These are phyloP conservation scores for Nemopilema nomurai DNA, from an alignment of 30 jellyfish, hydroid and myxozoan species.

Conservation along the genomic window DNA sequence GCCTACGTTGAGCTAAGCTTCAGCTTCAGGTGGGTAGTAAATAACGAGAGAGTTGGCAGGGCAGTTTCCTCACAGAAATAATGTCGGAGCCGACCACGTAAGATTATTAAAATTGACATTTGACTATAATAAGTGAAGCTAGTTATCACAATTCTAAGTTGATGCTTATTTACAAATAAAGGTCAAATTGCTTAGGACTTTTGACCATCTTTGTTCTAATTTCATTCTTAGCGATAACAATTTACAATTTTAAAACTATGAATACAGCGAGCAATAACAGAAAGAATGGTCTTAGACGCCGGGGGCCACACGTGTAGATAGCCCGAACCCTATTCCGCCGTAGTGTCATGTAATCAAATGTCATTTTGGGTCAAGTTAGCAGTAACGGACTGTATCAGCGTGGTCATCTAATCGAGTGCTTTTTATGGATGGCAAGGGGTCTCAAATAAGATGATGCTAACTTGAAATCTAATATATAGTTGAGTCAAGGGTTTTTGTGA, in stretches of 20 bases:
- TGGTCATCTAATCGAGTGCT: no score
- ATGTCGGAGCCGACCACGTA: not conserved
- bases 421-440: no score
- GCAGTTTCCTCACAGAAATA: not conserved
- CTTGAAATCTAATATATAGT: no score
- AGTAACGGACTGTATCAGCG: no score
- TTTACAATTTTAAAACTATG: not conserved
- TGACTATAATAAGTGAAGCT: constrained; percentile 29
- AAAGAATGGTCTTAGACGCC: not conserved
- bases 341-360: not conserved
- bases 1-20: no score
- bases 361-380: no score
- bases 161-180: constrained; percentile 41
- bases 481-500: not conserved
- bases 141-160: constrained; percentile 39
- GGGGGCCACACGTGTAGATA: not conserved
- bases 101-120: not conserved
- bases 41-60: not conserved
- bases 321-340: not conserved
- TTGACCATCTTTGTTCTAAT: not conserved
- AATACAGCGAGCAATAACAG: not conserved
- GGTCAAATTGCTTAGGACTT: constrained; percentile 22
- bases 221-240: not conserved
- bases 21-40: not conserved
- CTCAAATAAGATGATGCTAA: no score